Base-by-base conservation (phyloP, 1,140 invertebrate species). In the Sarcophaga bullata region DNA sequence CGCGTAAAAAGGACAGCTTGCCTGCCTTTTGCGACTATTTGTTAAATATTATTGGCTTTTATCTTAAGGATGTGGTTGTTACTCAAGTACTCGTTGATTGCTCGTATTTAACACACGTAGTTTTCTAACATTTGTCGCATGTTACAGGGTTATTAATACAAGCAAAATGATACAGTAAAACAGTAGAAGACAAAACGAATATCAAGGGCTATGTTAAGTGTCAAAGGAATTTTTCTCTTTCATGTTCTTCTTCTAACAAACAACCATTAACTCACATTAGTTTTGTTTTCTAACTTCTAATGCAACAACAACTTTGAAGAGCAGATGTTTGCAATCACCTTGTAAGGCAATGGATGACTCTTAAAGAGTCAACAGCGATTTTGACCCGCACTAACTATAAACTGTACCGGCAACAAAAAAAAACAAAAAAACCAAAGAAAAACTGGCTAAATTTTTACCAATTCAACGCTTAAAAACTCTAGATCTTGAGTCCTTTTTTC, bases 21-120 rank as follows among this genome's bases (percentile, higher is more conserved):
- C 73, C 17, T 58, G 52, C 62, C 19, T 62, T 17, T 17, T 68
- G 9, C 8, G 50, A 52, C 48, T 48, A 25, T 68, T 68, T 68
- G 62, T 68, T 19, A 17, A 68, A 68, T 68, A 68, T 68, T 68
- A 68, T 68, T 68, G 62, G 62, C 75, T 37, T 19, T 17, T 52
- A 78, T 78, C 75, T 78, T 78, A 52, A 78, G 50, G 75, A 50
- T 50, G 75, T 78, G 75, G 75, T 78, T 52, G 62, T 68, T 68
- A 68, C 13, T 78, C 75, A 78, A 78, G 75, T 48, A 50, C 25
- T n/a, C 75, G 75, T 50, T 37, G 25, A 37, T 78, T 78, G 75
- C 50, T 78, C 9, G n/a, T 78, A 78, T 78, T 78, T 78, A 78
- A 52, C 48, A 78, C 75, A 78, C 48, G 25, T 52, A 9, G 15